phyloP scores from a whole-genome alignment of 2,888 invertebrate species.

The Tigriopus californicus region DNA sequence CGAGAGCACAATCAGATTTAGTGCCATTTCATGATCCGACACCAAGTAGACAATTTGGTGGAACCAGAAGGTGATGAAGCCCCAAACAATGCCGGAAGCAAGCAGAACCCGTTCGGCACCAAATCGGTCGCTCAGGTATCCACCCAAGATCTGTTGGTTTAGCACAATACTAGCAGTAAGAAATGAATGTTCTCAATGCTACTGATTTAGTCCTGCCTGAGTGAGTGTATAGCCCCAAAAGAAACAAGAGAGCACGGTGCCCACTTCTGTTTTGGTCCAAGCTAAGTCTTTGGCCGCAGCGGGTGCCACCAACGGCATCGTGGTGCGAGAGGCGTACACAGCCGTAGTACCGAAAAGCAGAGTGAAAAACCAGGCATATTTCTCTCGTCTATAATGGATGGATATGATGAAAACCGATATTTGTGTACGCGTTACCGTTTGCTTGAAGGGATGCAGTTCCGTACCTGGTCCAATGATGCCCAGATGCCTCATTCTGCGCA shows the following conservation, averaged over 20 bases:
- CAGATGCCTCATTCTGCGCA: constrained; percentile 22
- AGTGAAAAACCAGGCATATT: constrained; percentile 38
- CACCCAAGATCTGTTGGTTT: constrained; percentile 30
- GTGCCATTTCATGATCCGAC: constrained; percentile 27
- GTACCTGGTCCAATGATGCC: too few relatives aligned
- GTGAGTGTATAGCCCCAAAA: constrained; percentile 55
- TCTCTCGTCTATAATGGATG: constrained; percentile 30
- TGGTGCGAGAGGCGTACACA: constrained; percentile 44
- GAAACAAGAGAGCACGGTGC: constrained; percentile 47
- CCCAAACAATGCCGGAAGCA: constrained; percentile 41
- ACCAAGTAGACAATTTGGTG: constrained; percentile 35
- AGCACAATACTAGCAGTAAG: too few relatives aligned
- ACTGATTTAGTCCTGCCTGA: constrained; percentile 26
- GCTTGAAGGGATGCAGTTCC: too few relatives aligned
- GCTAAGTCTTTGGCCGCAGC: constrained; percentile 41
- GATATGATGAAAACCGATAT: too few relatives aligned
- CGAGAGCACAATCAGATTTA: constrained; percentile 37
- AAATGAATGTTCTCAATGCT: too few relatives aligned
- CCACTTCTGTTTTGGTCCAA: constrained; percentile 48
- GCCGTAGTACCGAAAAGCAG: constrained; percentile 43
- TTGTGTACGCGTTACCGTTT: too few relatives aligned
- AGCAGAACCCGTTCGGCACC: constrained; percentile 45
- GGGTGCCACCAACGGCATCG: constrained; percentile 43
- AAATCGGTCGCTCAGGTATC: constrained; percentile 38
- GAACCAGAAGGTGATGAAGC: constrained; percentile 36